These are phyloP conservation scores for Drosophila neotestacea DNA, from an alignment of 2,888 invertebrate genomes.

Conservation along the genomic window DNA sequence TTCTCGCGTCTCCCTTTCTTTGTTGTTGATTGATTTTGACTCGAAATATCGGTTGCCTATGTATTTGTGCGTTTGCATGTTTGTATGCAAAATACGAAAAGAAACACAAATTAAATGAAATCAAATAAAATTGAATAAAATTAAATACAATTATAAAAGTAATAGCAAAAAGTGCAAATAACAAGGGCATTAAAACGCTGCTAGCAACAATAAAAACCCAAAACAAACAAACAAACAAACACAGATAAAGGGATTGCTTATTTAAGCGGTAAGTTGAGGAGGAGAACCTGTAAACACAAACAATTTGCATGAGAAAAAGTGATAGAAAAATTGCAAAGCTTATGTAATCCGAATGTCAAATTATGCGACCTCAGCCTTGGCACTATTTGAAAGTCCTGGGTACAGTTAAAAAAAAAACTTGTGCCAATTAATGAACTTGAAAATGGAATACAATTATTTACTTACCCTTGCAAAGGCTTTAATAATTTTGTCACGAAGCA, in stretches of 20 bases:
- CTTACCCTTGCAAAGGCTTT: background rate
- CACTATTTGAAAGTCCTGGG: conserved; percentile 43
- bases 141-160: conserved; percentile 51
- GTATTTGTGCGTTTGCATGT: conserved; percentile 30
- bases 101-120: conserved; percentile 38
- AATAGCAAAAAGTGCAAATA: conserved; percentile 43
- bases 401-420: background rate
- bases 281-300: conserved; percentile 5
- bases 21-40: conserved; percentile 60
- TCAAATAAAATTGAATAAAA: conserved; percentile 38
- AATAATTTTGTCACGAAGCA: conserved; percentile 10
- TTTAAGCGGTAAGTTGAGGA: conserved; percentile 65
- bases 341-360: conserved; percentile 38
- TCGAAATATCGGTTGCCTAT: conserved; percentile 40
- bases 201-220: conserved; percentile 23
- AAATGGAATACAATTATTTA: background rate
- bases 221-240: conserved; percentile 17
- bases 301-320: conserved; percentile 33
- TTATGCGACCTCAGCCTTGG: conserved; percentile 41
- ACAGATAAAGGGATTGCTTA: conserved; percentile 34
- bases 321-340: conserved; percentile 23
- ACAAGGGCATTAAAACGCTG: conserved; percentile 45
- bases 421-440: conserved; percentile 6
- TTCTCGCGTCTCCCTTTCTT: conserved; percentile 28
- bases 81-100: conserved; percentile 37